Conservation (phyloP, 2,888 invertebrate genomes). For the Diarsia brunnea region DNA sequence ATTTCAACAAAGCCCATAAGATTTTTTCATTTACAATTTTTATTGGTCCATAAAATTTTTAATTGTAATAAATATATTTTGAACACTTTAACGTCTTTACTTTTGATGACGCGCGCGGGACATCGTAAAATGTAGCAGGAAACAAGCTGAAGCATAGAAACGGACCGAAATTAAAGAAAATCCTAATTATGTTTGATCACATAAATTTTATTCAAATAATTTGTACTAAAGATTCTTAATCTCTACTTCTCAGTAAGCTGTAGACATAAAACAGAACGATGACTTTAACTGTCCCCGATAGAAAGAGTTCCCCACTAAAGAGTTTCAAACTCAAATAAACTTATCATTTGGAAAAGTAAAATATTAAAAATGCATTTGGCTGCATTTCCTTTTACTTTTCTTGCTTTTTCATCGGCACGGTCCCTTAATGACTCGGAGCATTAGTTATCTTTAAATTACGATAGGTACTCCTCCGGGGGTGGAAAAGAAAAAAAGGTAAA, state of each 20-base stretch:
- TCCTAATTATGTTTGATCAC: slow-evolving; percentile 47
- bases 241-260: slow-evolving; percentile 20
- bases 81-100: slow-evolving; percentile 67
- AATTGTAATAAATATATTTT: slow-evolving; percentile 80
- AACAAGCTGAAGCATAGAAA: slow-evolving; percentile 66
- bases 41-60: slow-evolving; percentile 78
- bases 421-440: slow-evolving; percentile 86
- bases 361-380: slow-evolving; percentile 87
- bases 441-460: slow-evolving; percentile 90
- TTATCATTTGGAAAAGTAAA: slow-evolving; percentile 55
- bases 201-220: slow-evolving; percentile 51
- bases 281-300: slow-evolving; percentile 36
- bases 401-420: slow-evolving; percentile 74
- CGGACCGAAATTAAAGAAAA: slow-evolving; percentile 57
- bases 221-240: slow-evolving; percentile 39
- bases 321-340: slow-evolving; percentile 52
- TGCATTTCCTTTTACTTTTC: slow-evolving; percentile 75
- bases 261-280: slow-evolving; percentile 24
- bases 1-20: slow-evolving; percentile 76
- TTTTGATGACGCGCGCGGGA: slow-evolving; percentile 63
- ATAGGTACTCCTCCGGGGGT: slow-evolving; percentile 80
- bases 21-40: slow-evolving; percentile 80
- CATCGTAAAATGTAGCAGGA: slow-evolving; percentile 74
- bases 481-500: slow-evolving; percentile 76
- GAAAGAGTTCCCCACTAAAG: slow-evolving; percentile 31